A percentile compares a stretch with the other conserved stretches of the same genome.
phyloP scores from a whole-genome alignment of 2,888 invertebrate species.

The Pegoplata infirma region DNA sequence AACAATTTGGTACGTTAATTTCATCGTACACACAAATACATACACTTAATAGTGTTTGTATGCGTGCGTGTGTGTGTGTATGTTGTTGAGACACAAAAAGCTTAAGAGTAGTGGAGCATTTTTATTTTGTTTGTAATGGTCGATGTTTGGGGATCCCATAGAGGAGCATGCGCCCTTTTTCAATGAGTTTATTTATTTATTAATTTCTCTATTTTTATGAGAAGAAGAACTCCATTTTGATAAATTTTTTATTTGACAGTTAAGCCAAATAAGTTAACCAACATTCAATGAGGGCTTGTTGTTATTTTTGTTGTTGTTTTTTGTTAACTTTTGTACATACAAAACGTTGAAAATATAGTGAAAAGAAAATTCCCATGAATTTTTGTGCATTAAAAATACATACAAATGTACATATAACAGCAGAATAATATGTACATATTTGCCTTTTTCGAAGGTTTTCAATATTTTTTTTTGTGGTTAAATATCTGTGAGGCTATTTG shows the following conservation, averaged over 20 bases:
- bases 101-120: constrained; percentile 18
- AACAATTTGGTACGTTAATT: constrained; percentile 54
- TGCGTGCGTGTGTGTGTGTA: background rate
- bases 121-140: constrained; percentile 4
- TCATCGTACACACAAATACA: background rate
- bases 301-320: too few relatives aligned
- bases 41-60: background rate
- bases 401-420: too few relatives aligned
- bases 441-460: constrained; percentile 20
- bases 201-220: constrained; percentile 20
- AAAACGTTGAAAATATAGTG: too few relatives aligned
- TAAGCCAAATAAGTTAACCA: constrained; percentile 58
- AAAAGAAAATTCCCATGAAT: constrained; percentile 34
- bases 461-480: constrained; percentile 50
- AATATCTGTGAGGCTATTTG: constrained; percentile 50
- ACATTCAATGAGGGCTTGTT: constrained; percentile 58
- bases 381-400: constrained; percentile 26
- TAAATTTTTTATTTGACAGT: constrained; percentile 61
- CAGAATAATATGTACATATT: constrained; percentile 10
- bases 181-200: constrained; percentile 25
- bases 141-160: constrained; percentile 20
- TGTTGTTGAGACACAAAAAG: constrained; percentile 37
- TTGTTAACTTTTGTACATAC: constrained; percentile 9
- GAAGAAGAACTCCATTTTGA: constrained; percentile 61
- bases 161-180: constrained; percentile 52